A percentile compares a stretch with the other conserved stretches of the same genome.
Evolutionary conservation across 2,888 invertebrate species (phyloP).

Genomic region (Limnephilus lunatus): DNA sequence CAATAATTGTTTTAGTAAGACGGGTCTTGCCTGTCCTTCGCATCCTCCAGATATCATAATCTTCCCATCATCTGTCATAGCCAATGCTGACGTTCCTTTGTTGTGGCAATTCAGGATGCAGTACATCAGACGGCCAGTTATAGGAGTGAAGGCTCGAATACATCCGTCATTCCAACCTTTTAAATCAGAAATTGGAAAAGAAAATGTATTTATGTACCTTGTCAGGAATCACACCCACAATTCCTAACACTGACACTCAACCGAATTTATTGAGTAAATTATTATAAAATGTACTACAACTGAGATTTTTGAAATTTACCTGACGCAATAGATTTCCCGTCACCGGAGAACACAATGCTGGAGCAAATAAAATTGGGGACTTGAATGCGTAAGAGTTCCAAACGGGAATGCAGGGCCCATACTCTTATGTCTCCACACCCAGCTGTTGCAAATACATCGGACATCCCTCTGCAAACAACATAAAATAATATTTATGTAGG

Average conservation of each 20-base stretch:
- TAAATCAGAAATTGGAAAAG: not conserved
- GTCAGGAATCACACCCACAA: not conserved
- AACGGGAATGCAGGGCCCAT: conserved; percentile 87
- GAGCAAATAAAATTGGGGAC: conserved; percentile 94
- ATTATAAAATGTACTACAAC: not conserved
- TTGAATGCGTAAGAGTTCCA: conserved; percentile 89
- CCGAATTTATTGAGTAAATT: not conserved
- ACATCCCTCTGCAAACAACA: conserved; percentile 80
- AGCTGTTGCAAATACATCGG: conserved; percentile 92
- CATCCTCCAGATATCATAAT: conserved; percentile 92
- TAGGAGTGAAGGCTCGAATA: conserved; percentile 88
- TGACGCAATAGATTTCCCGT: conserved; percentile 89
- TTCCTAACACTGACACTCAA: not conserved
- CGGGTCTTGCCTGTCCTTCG: conserved; percentile 87
- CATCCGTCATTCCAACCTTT: conserved; percentile 89
- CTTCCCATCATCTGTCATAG: conserved; percentile 83
- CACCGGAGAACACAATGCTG: conserved; percentile 84
- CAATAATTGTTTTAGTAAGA: not conserved
- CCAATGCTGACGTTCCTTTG: conserved; percentile 91
- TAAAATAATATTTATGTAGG: not conserved
- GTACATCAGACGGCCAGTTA: conserved; percentile 88
- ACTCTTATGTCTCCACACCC: conserved; percentile 91
- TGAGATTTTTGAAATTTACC: conserved; percentile 72
- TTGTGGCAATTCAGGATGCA: conserved; percentile 93
- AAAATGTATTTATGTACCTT: not conserved